phyloP scores from a whole-genome alignment of 2,888 invertebrate genomes.

The Candidula unifasciata region DNA sequence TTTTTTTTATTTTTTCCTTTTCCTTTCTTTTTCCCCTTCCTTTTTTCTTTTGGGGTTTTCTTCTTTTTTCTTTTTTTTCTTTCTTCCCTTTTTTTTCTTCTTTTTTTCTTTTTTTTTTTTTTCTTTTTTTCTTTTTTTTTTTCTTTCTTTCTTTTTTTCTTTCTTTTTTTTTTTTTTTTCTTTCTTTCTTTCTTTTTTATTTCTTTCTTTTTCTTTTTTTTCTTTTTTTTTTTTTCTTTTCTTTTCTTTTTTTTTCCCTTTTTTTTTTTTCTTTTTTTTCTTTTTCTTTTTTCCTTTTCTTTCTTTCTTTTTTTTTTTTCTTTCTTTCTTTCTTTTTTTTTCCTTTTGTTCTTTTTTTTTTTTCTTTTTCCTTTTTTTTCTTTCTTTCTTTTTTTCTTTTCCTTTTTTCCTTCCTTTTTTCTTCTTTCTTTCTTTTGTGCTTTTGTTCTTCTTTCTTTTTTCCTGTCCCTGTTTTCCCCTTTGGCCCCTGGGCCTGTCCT shows the following conservation, averaged over 20 bases:
- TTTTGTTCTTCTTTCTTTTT: neutral
- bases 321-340: no score
- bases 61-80: neutral
- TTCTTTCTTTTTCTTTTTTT: neutral
- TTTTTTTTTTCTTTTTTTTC: no score
- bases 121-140: neutral
- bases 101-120: neutral
- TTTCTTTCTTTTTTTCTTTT: no score
- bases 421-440: slow-evolving; percentile 4
- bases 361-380: neutral
- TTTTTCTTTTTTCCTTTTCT: no score
- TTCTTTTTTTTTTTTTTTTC: neutral
- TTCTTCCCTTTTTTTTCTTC: neutral
- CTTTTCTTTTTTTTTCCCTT: neutral
- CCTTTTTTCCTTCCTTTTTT: no score
- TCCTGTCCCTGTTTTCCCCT: no score
- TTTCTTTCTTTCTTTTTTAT: neutral
- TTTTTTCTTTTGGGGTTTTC: neutral
- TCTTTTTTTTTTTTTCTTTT: neutral
- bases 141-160: neutral
- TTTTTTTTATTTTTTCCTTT: no score
- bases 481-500: no score
- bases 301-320: no score
- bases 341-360: no score
- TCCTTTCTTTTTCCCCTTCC: neutral